These are phyloP conservation scores for Actinemys pallida DNA, from an alignment of 2,113 vertebrate species.

Conservation along the genomic window DNA sequence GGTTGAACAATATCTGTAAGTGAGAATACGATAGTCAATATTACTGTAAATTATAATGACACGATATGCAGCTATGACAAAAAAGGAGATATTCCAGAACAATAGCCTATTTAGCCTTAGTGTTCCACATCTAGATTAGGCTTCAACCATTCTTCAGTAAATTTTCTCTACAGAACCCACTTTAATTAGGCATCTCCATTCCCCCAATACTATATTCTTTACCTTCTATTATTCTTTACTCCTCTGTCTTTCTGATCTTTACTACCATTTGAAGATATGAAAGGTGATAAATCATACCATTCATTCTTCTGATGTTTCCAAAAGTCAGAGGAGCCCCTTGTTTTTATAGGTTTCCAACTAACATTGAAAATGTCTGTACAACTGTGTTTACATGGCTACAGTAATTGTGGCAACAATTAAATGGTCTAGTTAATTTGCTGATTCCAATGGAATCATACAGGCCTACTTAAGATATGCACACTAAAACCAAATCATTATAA, in stretches of 20 bases:
- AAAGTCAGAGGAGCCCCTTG: slow-evolving; percentile 2
- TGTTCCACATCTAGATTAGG: neutral
- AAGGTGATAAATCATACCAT: neutral
- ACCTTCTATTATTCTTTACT: neutral
- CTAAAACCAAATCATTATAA: neutral
- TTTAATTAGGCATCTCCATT: neutral
- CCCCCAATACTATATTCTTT: neutral
- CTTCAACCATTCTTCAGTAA: neutral
- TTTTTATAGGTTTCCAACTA: slow-evolving; percentile 31
- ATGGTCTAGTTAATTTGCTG: slow-evolving; percentile 37
- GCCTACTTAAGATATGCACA: neutral
- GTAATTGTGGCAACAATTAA: slow-evolving; percentile 24
- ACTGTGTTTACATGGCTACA: neutral
- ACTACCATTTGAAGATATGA: neutral
- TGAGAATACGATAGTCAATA: neutral
- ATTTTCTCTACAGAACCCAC: neutral
- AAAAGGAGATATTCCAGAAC: neutral
- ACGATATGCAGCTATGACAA: neutral
- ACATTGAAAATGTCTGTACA: slow-evolving; percentile 2
- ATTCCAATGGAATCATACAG: slow-evolving; percentile 36
- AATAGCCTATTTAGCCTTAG: neutral
- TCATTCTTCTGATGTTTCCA: slow-evolving; percentile 38
- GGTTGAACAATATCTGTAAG: neutral
- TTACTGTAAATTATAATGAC: neutral
- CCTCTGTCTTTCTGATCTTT: neutral